Base-by-base conservation (phyloP, 37 sponge, comb jelly and placozoan species). In the Aplysina aerophoba region DNA sequence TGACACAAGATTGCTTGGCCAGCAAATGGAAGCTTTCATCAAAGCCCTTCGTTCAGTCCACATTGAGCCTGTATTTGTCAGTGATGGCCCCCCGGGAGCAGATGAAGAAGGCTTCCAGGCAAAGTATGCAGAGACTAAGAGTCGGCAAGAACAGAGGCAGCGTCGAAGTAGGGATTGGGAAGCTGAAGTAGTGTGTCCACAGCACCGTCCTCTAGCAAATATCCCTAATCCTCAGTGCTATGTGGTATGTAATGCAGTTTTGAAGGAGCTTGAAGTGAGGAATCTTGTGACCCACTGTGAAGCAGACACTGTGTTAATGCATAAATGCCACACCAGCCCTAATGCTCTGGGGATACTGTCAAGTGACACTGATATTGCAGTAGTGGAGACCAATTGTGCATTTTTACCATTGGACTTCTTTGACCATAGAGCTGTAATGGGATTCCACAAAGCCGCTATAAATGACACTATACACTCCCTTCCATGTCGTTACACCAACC, bases 1-100 rank as follows among this genome's bases (percentile, higher is more conserved):
- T 44, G 50, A 44, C 8, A 44, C 50, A 44, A 44, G 50, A 44
- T 8, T 44, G 50, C 50, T 44, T 64, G 63, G 84, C 20, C 38
- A 73, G 22, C 61, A 81, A 72, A 15, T 87, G 39, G 28, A 41
- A 40, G 59, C 36, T n/a, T 88, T 92, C 41, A 86, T 92, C 22
- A 38, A 83, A 24, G 72, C 74, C 0, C 72, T 92, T 38, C 55
- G 62, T 28, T 53, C 36, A 0, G 14, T 89, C 39, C 28, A 63
- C 20, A 30, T 89, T 16, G 84, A 81, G 41, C 89, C 87, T 31
- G 73, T 92, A 21, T 89, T 92, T 31, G 86, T 89, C 57, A 28
- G 86, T 15, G 84, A 67, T n/a, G 65, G 41, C 31, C 72, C 89
- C 20, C 80, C 84, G 2, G 86, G 85, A 14, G 65, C 39, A 54